These are phyloP conservation scores for Sisyra terminalis DNA, from an alignment of 2,888 invertebrate genomes.

Conservation along the genomic window DNA sequence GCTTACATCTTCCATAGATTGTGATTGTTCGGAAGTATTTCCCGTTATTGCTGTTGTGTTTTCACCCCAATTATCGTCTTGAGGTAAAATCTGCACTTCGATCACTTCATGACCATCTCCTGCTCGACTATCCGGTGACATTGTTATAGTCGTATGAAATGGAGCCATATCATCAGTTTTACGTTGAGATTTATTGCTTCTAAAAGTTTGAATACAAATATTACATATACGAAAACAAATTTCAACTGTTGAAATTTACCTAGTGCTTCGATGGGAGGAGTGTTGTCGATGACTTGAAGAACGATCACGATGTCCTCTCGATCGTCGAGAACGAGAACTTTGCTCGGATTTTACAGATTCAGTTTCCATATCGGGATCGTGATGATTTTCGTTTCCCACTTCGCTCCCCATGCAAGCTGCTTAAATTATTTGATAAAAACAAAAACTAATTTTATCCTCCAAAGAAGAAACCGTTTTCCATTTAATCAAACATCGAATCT, in stretches of 20 bases:
- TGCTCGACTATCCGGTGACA: conserved; percentile 48
- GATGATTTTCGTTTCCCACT: conserved; percentile 22
- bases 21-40: conserved; percentile 89
- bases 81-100: conserved; percentile 88
- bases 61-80: conserved; percentile 99
- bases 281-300: conserved; percentile 39
- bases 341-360: conserved; percentile 88
- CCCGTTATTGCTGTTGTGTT: conserved; percentile 95
- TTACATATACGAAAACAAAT: too few relatives aligned
- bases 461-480: too few relatives aligned
- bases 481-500: too few relatives aligned
- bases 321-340: conserved; percentile 64
- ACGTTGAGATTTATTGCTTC: conserved; percentile 46
- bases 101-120: conserved; percentile 69
- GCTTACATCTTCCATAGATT: conserved; percentile 81
- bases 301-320: conserved; percentile 38
- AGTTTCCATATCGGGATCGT: conserved; percentile 57
- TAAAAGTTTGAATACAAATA: conserved; percentile 19
- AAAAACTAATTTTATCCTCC: neutral
- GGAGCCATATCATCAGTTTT: conserved; percentile 60
- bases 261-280: conserved; percentile 48
- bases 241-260: conserved; percentile 29
- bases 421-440: conserved; percentile 6
- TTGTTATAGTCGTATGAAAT: conserved; percentile 71
- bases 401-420: conserved; percentile 27